Evolutionary conservation across 1,140 invertebrate species (phyloP), one percentile per base, ranked within the genome.

Genomic region (Muscidifurax raptorellus): DNA sequence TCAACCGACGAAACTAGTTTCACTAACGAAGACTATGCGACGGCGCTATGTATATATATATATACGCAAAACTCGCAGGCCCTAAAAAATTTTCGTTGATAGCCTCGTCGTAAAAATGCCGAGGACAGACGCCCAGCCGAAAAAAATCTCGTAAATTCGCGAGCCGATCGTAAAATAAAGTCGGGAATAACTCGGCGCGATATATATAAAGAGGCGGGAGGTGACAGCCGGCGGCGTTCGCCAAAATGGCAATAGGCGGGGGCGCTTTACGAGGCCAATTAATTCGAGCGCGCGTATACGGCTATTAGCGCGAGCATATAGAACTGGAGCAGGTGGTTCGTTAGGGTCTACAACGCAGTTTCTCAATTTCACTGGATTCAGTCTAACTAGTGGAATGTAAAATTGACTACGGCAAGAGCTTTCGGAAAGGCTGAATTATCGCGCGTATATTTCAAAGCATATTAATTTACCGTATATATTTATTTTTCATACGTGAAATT

Each of bases 221-320:
- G 28, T 69, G 79, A 81, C 44, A 74, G 67, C 30, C 47, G 30
- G 47, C 36, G 69, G 80, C 44, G 80, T 32, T 18, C 7, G 27
- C 22, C 32, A 72, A 66, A 40, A 75, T 52, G n/a, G 12, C 36
- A 30, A 22, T 59, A 71, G n/a, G 80, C 80, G 80, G 80, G 80
- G 71, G 80, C 71, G 80, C 15, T 36, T 75, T 82, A 82, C 44
- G 80, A 75, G 80, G 32, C 52, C 72, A 82, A 82, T 82, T 83
- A 83, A 83, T 67, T 30, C 82, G 64, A 3, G 36, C 7, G 44
- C 28, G 7, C n/a, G 27, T 44, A 2, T 25, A n/a, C 47, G 75
- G 15, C 47, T 52, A 18, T 52, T 52, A 22, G 47, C 15, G 47
- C 15, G 47, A 18, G 13, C 15, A 22, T 13, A 22, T 52, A 59